Evolutionary conservation across 2,888 invertebrate genomes (phyloP).

Genomic region (Ctenicera cuprea): DNA sequence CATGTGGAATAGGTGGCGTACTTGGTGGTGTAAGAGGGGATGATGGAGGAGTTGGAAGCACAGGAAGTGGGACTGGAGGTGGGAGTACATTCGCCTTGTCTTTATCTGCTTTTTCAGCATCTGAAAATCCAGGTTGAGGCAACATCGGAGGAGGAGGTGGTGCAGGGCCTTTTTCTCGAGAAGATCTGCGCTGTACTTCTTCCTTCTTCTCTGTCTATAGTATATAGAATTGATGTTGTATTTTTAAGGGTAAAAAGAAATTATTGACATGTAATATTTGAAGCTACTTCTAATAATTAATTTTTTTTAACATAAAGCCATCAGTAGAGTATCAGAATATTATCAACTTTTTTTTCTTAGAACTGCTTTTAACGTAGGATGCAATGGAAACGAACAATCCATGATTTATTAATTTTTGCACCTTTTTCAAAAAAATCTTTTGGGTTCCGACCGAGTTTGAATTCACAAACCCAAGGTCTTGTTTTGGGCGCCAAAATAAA

Average conservation of each 20-base stretch:
- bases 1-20: constrained; percentile 64
- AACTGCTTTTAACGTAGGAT: too few species aligned
- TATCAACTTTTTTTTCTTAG: too few species aligned
- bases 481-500: too few species aligned
- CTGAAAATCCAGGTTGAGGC: constrained; percentile 64
- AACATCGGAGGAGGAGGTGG: constrained; percentile 77
- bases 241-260: not conserved
- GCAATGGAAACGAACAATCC: too few species aligned
- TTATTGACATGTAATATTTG: not conserved
- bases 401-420: too few species aligned
- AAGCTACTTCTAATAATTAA: too few species aligned
- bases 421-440: too few species aligned
- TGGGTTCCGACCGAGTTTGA: too few species aligned
- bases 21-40: constrained; percentile 69
- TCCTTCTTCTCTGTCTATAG: constrained; percentile 83
- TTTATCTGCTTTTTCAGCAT: constrained; percentile 72
- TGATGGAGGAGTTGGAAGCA: constrained; percentile 69
- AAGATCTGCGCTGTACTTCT: constrained; percentile 74
- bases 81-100: constrained; percentile 67
- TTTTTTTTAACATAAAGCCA: too few species aligned
- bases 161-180: constrained; percentile 87
- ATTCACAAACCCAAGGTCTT: too few species aligned
- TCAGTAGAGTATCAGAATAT: too few species aligned
- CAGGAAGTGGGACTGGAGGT: constrained; percentile 59
- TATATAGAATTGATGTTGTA: constrained; percentile 6